A percentile compares a stretch with the other conserved stretches of the same genome.
These are phyloP conservation scores for Rhyacophila brunnea DNA, from an alignment of 1,140 invertebrate genomes.

Conservation along the genomic window DNA sequence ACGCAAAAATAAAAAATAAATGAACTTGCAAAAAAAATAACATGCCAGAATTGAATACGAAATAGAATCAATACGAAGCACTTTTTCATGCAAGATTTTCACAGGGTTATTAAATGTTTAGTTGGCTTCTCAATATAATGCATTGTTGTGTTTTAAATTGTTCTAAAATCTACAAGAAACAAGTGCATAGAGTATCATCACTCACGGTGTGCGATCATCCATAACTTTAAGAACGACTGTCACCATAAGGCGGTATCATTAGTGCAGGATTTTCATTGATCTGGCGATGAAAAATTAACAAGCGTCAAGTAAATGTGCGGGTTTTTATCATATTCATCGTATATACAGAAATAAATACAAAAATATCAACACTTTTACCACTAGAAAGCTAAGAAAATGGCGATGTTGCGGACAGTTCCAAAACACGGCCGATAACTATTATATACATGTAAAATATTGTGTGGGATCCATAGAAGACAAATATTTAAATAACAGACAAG, in stretches of 20 bases:
- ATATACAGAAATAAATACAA: conserved; percentile 9
- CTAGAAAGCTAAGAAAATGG: conserved; percentile 19
- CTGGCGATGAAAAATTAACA: conserved; percentile 19
- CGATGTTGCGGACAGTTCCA: conserved; percentile 13
- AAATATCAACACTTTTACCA: conserved; percentile 13
- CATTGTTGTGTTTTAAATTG: background rate
- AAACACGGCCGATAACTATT: background rate
- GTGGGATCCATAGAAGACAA: background rate
- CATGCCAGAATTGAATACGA: too few species aligned
- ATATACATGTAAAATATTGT: background rate
- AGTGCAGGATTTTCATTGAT: conserved; percentile 22
- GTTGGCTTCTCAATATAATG: background rate
- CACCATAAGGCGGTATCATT: conserved; percentile 32
- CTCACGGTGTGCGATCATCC: conserved; percentile 37
- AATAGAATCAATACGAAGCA: too few species aligned
- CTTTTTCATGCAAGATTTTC: too few species aligned
- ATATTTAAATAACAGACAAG: background rate
- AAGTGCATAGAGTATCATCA: conserved; percentile 19
- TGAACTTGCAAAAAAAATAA: too few species aligned
- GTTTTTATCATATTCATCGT: background rate
- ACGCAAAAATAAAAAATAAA: too few species aligned
- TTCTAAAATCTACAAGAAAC: conserved; percentile 3
- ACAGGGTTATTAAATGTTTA: too few species aligned
- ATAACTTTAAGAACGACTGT: conserved; percentile 30
- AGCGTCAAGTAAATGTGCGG: conserved; percentile 9